Evolutionary conservation across 2,888 invertebrate genomes (phyloP), one percentile per base, ranked within the genome.

Genomic region (Glyphotaelius pellucidus): DNA sequence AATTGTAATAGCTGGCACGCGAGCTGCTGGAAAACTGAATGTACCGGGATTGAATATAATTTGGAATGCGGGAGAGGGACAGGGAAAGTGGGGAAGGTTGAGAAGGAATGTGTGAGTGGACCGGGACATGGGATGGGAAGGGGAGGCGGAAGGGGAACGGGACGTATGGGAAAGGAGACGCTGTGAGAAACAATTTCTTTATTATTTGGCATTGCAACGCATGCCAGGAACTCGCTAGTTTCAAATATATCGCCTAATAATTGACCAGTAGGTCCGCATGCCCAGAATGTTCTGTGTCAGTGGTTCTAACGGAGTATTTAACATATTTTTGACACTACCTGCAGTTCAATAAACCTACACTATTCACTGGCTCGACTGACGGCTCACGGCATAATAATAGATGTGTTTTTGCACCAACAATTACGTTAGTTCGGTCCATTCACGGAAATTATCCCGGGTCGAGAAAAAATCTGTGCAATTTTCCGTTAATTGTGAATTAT

Each of bases 321-420:
- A 79, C 67, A 79, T 80, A 79, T n/a, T 89, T 88, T 89, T 89
- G 88, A 89, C 88, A 89, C 35, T 35, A 25, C n/a, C 67, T 25
- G 88, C 67, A 80, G 79, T 79, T 89, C 67, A 79, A 89, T 89
- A 89, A 89, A 89, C 79, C 80, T 89, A 89, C 79, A n/a, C 38
- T 15, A 32, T 67, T 67, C 67, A 67, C 67, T n/a, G 38, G 14
- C 79, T 38, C 31, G 79, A 32, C 67, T 89, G 15, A 67, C 67
- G 67, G 67, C 67, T 67, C 67, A 67, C 67, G 67, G 67, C 67
- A 67, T 67, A 9, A 32, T 79, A 89, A 89, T 79, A 89, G 32
- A 35, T 67, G 79, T 32, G 35, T 89, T 89, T 89, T 89, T 89
- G 88, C 35, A 35, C 88, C 35, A 35, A 88, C 32, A 30, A 79